Conservation (phyloP, 2,797 vertebrate species). For the Pantherophis alleghaniensis region DNA sequence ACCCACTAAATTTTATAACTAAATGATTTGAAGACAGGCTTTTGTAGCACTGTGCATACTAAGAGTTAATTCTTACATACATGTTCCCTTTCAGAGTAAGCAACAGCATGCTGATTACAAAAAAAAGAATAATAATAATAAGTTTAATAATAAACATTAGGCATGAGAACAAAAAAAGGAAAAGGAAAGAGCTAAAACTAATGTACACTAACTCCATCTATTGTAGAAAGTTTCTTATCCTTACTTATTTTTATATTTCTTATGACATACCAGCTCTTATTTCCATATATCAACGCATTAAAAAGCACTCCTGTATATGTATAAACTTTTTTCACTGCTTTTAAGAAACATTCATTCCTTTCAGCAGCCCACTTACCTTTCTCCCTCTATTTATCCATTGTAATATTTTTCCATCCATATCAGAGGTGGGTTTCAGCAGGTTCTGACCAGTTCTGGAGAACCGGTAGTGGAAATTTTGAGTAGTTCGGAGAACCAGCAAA, state of each 20-base stretch:
- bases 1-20: neutral
- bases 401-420: neutral
- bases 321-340: neutral
- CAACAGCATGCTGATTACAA: neutral
- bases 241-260: neutral
- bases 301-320: neutral
- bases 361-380: neutral
- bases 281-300: neutral
- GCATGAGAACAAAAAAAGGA: neutral
- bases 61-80: neutral
- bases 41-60: neutral
- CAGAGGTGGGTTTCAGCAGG: no score
- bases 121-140: neutral
- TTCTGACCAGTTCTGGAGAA: no score
- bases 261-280: neutral
- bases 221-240: neutral
- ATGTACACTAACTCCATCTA: neutral
- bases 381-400: neutral
- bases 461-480: no score
- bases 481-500: no score
- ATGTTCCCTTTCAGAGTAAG: neutral
- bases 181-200: neutral
- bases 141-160: neutral
- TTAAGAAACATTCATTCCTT: neutral
- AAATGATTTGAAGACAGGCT: neutral